These are phyloP conservation scores for Tipula unca DNA, from an alignment of 2,888 invertebrate genomes.

Conservation along the genomic window DNA sequence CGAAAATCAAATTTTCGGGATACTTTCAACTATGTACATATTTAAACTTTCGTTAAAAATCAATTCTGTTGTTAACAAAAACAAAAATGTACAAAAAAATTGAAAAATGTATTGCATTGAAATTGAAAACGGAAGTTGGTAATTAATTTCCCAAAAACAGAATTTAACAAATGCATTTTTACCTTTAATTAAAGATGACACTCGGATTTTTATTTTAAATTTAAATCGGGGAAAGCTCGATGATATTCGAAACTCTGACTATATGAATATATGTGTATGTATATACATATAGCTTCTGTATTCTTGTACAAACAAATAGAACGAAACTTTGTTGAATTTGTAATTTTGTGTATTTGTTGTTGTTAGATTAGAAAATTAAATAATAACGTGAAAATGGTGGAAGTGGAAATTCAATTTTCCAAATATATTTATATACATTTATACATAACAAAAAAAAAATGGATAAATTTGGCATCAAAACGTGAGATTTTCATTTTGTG, in stretches of 20 bases:
- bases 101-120: neutral
- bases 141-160: neutral
- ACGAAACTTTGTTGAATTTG: neutral
- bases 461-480: neutral
- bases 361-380: conserved; percentile 8
- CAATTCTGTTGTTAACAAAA: neutral
- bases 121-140: neutral
- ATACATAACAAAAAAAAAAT: neutral
- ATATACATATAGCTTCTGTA: too few relatives aligned
- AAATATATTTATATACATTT: neutral
- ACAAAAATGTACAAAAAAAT: neutral
- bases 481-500: conserved; percentile 1
- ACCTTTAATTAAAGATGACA: neutral
- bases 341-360: neutral
- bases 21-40: neutral
- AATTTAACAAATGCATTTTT: neutral
- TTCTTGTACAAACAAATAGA: neutral
- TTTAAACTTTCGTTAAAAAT: neutral
- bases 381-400: neutral
- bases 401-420: neutral
- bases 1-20: neutral
- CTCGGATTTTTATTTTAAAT: neutral
- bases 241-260: neutral
- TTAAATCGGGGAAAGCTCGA: neutral
- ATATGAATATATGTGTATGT: neutral